Base-by-base conservation (phyloP, 2,888 invertebrate species). In the Drosophila nr. perissopoda region DNA sequence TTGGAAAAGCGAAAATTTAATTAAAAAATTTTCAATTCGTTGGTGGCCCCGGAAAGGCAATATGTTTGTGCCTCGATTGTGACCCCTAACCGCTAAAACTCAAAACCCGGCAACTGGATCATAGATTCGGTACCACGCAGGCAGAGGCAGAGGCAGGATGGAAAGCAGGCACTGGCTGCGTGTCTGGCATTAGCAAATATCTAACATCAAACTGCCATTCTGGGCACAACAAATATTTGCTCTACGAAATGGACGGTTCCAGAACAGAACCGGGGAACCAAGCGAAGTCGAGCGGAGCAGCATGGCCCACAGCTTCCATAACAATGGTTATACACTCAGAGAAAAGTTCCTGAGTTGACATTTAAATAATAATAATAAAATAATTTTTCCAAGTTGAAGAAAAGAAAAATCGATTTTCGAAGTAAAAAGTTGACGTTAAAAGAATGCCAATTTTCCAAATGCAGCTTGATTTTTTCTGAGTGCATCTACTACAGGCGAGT, bases 121-220 rank as follows among this genome's bases (percentile, higher is more conserved):
- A 52, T 34, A 78, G 48, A 42, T 63, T 59, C 31, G 18, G 8
- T 25, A 51, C 16, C 13, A 13, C 21, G n/a, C n/a, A 40, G 25
- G 33, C 36, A 10, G 33, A 7, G 31, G 27, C 31, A 31, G 31
- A 6, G 31, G 25, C 31, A 36, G 11, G n/a, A 10, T 40, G 27
- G 36, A 29, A 29, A 31, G 33, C 66, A 67, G 53, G 31, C 67
- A 33, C 48, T 64, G 42, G 66, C 78, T 69, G 76, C 77, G 66
- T 80, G 76, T 67, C 76, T 71, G 78, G 72, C 80, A 76, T 80
- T 13, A 71, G 78, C 78, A 78, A 78, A 78, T 88, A 88, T 86
- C 63, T 57, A 64, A 60, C 75, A 86, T 62, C 61, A 83, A 73
- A 75, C 52, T 79, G 76, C 68, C 76, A 79, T 81, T 84, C 86